Evolutionary conservation across 2,888 invertebrate species (phyloP), one percentile per base, ranked within the genome.

Genomic region (Pheosia tremula): DNA sequence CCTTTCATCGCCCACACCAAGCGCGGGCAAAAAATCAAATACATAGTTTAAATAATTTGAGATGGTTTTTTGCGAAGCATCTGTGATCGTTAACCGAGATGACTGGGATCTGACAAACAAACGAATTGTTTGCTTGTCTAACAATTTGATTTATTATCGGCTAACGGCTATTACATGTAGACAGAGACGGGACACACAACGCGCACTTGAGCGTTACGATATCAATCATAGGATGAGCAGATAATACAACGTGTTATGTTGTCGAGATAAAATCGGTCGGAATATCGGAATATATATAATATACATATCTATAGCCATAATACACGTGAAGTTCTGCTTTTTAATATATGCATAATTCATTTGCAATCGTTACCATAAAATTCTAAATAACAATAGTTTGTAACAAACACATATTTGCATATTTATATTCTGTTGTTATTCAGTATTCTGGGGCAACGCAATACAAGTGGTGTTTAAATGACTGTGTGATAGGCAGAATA

Each of bases 71-170:
- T 90, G 89, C 85, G 71, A 67, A 71, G 66, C 75, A 72, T 60
- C 75, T 78, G 80, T 79, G 80, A 84, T 89, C 83, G 84, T 86
- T 84, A 81, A 74, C 74, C 79, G 77, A 83, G 84, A 84, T 86
- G 84, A 85, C 78, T 84, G 75, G 78, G 77, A 64, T 79, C 87
- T 85, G 86, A 85, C 87, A 89, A 88, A 90, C 87, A 87, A 84
- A 84, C 78, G 75, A 72, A 86, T 89, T 89, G 86, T 88, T 86
- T 85, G 81, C 81, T 84, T 84, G 82, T 86, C 83, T 82, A 81
- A 78, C 77, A 72, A 69, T 69, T 78, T 90, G 89, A 90, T 91
- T 91, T 87, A 90, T 90, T 80, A 79, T 70, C 62, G 69, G 65
- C 68, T 75, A 74, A 67, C 71, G 56, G 67, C 62, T 69, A 60